Evolutionary conservation across 2,113 vertebrate species (phyloP), one percentile per base, ranked within the genome.

Genomic region (Malurus alboscapulatus): DNA sequence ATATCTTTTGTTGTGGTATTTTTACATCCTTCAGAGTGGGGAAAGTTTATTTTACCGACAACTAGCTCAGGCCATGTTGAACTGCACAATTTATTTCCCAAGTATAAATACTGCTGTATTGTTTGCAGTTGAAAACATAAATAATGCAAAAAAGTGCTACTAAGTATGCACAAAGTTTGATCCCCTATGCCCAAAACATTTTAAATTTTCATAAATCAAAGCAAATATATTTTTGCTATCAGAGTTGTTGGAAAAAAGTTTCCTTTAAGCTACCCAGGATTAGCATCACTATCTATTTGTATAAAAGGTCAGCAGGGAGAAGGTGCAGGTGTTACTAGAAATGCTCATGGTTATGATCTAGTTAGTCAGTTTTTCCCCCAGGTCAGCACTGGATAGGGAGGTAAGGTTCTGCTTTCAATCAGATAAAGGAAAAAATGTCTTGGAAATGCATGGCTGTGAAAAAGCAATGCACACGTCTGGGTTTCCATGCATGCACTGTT

Each of bases 201-300:
- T 96, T 94, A 96, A 94, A 81, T 88, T 92, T 96, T 96, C 79
- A 97, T 94, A 84, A 93, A 87, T 90, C 53, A 86, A 79, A 95
- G 62, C 68, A 86, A 96, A 94, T 84, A 84, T 22, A 86, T 86
- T 95, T 92, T 81, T 96, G 75, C 40, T 68, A 73, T 65, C 55
- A 68, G 68, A 84, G 53, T 36, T 75, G 79, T 19, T 63, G 29
- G 40, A 81, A 91, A 91, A 86, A 55, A 45, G 16, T 58, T 95
- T 76, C 30, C 47, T 91, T 91, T 40, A 69, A 94, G 69, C 34
- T 24, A 34, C 24, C 24, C 9, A 68, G 48, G 47, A 47, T 77
- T 32, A 67, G n/a, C 8, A 25, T 59, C 75, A 59, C 36, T 81
- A 45, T 59, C 20, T 55, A 10, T 55, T 47, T 83, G 68, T 40